Evolutionary conservation across 2,113 vertebrate species (phyloP), one percentile per base, ranked within the genome.

Genomic region (Salvelinus alpinus): DNA sequence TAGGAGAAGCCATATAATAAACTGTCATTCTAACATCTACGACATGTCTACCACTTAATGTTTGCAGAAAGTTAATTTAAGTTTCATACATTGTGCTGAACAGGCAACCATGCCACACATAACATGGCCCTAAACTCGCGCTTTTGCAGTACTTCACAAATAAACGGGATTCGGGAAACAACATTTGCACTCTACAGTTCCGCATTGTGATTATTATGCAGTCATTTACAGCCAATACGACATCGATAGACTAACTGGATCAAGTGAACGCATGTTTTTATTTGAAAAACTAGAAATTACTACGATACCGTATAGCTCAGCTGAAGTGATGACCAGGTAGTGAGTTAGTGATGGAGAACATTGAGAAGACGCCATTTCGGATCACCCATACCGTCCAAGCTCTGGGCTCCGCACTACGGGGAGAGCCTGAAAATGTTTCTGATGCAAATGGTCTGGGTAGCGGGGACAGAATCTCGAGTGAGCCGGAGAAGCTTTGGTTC

Each of bases 401-500:
- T 0, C 90, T 99, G 70, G 94, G 95, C 74, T 91, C 78, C 0
- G 93, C 93, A 3, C 78, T 98, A 78, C 92, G 94, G 47, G 85
- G 83, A 44, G 81, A 92, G 12, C 73, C 51, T 3, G 77, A 77
- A 3, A 60, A 82, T 4, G 89, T 85, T 8, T 77, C 70, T 57
- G 87, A 81, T 4, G 60, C 76, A 6, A 70, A 2, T 76, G 84
- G 5, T 65, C 87, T 0, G 34, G 76, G 59, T 9, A 75, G 77
- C 78, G 82, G 85, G 5, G 83, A 86, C 29, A 84, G 86, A 68
- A 70, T 84, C 38, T 80, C 81, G 14, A 80, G 79, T 0, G 93
- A 92, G 1, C 86, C 90, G 57, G 92, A 92, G 81, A 94, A 93
- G 86, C 92, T 93, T 2, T 99, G 96, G 96, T 94, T 96, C 82